A percentile compares a stretch with the other conserved stretches of the same genome.
Evolutionary conservation across 2,888 invertebrate genomes (phyloP).

Genomic region (Tillus elongatus): DNA sequence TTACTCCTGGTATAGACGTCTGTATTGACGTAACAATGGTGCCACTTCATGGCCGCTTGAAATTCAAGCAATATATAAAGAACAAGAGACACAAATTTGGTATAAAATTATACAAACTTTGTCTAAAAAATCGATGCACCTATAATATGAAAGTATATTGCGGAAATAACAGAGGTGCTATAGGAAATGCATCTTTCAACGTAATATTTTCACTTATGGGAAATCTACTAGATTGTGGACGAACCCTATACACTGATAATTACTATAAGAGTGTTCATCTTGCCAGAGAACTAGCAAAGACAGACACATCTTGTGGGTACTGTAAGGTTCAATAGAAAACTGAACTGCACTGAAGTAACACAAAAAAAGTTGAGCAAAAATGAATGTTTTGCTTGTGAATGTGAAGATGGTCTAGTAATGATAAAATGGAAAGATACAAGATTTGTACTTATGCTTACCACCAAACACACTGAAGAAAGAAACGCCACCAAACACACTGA

Average conservation of each 20-base stretch:
- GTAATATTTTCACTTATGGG: slow-evolving; percentile 23
- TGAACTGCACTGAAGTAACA: slow-evolving; percentile 18
- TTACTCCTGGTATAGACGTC: too few species aligned
- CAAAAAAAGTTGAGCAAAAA: too few species aligned
- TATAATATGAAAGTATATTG: slow-evolving; percentile 16
- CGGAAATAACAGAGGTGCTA: slow-evolving; percentile 10
- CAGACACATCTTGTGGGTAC: slow-evolving; percentile 20
- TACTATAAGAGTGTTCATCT: slow-evolving; percentile 20
- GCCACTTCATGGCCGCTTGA: too few species aligned
- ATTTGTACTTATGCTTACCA: not conserved
- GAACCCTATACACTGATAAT: slow-evolving; percentile 24
- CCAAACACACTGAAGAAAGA: too few species aligned
- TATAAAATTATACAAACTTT: slow-evolving; percentile 16
- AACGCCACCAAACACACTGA: too few species aligned
- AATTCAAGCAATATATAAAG: too few species aligned
- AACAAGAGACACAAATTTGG: slow-evolving; percentile 26
- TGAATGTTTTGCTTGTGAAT: not conserved
- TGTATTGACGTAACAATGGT: too few species aligned
- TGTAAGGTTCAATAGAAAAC: slow-evolving; percentile 19
- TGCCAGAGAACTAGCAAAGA: slow-evolving; percentile 12
- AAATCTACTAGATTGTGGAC: slow-evolving; percentile 19
- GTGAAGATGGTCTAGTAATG: not conserved
- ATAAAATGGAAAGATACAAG: not conserved
- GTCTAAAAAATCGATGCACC: slow-evolving; percentile 13
- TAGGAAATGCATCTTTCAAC: slow-evolving; percentile 8